Percentiles rank a stretch among this genome's conserved stretches.
Evolutionary conservation across 2,888 invertebrate species (phyloP).

Genomic region (Erebia aethiops): DNA sequence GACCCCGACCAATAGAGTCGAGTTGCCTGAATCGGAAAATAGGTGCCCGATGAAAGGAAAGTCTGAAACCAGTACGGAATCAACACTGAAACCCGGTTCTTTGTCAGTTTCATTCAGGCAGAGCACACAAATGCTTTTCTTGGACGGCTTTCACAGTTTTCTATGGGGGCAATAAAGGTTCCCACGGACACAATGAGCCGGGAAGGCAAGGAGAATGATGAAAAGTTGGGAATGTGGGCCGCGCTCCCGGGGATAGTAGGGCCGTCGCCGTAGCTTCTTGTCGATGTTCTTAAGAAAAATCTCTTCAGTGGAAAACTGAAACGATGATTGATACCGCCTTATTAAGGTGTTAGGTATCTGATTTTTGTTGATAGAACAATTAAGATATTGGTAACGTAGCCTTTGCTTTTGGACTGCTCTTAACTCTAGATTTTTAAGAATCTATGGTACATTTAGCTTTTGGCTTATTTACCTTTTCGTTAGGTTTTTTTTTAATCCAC

Average conservation of each 20-base stretch:
- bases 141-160: conserved; percentile 78
- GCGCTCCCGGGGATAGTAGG: conserved; percentile 68
- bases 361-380: no score
- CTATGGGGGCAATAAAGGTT: conserved; percentile 82
- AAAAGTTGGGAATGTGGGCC: conserved; percentile 81
- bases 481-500: no score
- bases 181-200: conserved; percentile 78
- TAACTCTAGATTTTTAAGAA: no score
- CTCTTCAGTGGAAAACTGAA: not conserved
- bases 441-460: no score
- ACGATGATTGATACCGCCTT: no score
- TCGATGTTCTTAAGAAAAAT: conserved; percentile 36
- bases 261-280: conserved; percentile 47
- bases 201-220: conserved; percentile 77
- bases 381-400: no score
- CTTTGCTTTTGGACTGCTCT: no score
- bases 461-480: no score
- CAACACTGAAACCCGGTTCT: conserved; percentile 62
- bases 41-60: conserved; percentile 65
- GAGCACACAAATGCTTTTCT: conserved; percentile 80
- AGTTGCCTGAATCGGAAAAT: conserved; percentile 70
- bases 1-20: conserved; percentile 59
- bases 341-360: no score
- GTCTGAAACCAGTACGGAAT: conserved; percentile 63
- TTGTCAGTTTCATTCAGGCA: conserved; percentile 72